Conservation (phyloP, 2,797 vertebrate species). For the Zenarchopterus dispar region DNA sequence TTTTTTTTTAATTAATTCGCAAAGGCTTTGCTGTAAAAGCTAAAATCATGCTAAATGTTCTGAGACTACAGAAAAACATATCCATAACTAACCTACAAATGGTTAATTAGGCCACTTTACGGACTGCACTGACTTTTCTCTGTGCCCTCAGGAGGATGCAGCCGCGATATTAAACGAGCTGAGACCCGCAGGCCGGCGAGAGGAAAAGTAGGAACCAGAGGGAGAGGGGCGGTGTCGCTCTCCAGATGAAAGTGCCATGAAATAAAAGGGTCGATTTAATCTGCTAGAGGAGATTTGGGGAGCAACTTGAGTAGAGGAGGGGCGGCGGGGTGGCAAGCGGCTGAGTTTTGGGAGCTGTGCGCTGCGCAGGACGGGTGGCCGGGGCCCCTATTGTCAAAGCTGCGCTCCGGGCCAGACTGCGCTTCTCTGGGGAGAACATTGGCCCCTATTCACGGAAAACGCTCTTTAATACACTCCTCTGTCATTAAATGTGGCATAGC, state of each 20-base stretch:
- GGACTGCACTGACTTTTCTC: conserved; percentile 79
- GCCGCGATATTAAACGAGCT: conserved; percentile 87
- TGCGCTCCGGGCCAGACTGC: conserved; percentile 89
- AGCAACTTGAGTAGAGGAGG: conserved; percentile 57
- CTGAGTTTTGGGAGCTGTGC: conserved; percentile 81
- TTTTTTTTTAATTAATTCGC: neutral
- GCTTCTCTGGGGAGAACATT: conserved; percentile 89
- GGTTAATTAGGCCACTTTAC: conserved; percentile 45
- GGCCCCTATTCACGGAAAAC: conserved; percentile 87
- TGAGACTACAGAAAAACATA: neutral
- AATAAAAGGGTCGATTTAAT: conserved; percentile 98
- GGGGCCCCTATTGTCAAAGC: conserved; percentile 84
- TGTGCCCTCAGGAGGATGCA: conserved; percentile 69
- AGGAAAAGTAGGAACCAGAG: conserved; percentile 65
- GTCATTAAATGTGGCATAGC: conserved; percentile 83
- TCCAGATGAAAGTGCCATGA: conserved; percentile 94
- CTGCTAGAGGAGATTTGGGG: conserved; percentile 89
- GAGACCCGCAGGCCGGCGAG: conserved; percentile 86
- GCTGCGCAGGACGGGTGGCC: conserved; percentile 86
- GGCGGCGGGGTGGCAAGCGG: conserved; percentile 40
- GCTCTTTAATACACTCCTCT: conserved; percentile 81
- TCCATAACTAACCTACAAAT: conserved; percentile 9
- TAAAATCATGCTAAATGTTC: conserved; percentile 1
- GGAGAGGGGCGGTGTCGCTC: conserved; percentile 85
- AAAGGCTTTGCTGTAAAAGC: neutral